These are phyloP conservation scores for Oxyura jamaicensis DNA, from an alignment of 2,113 vertebrate species.

Conservation along the genomic window DNA sequence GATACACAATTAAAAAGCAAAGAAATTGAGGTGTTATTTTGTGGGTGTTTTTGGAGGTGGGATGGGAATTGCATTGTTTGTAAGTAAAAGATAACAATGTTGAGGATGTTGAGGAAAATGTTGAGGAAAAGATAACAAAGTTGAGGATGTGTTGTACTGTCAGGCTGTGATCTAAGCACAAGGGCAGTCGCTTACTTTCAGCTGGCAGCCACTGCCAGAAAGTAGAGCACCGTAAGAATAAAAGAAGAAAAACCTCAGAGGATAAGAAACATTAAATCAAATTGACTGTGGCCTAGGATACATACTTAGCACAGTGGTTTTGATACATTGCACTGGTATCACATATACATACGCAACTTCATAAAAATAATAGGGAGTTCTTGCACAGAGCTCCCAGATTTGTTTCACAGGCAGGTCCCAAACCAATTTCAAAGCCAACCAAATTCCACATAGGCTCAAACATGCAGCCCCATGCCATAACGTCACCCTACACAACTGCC, in stretches of 20 bases:
- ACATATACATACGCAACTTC: neutral
- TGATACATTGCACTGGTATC: constrained; percentile 37
- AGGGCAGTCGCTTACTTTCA: neutral
- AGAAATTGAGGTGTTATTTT: neutral
- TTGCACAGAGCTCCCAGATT: neutral
- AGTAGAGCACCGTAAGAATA: neutral
- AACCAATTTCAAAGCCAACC: neutral
- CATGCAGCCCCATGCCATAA: neutral
- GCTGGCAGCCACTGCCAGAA: constrained; percentile 1
- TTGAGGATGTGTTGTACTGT: neutral
- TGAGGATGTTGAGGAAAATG: too few species aligned
- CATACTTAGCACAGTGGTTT: constrained; percentile 40
- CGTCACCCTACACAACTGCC: neutral
- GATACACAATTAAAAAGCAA: neutral
- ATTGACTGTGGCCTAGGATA: neutral
- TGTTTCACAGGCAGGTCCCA: constrained; percentile 1
- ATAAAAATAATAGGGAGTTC: neutral
- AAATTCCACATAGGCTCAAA: neutral
- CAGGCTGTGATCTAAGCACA: neutral
- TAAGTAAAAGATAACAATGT: neutral
- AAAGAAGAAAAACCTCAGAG: constrained; percentile 1
- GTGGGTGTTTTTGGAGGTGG: neutral
- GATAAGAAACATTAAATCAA: constrained; percentile 45
- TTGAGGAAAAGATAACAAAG: too few species aligned
- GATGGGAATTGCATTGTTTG: neutral